Percentiles rank a stretch among this genome's conserved stretches.
phyloP scores from a whole-genome alignment of 2,888 invertebrate genomes.

The Gerris lacustris region DNA sequence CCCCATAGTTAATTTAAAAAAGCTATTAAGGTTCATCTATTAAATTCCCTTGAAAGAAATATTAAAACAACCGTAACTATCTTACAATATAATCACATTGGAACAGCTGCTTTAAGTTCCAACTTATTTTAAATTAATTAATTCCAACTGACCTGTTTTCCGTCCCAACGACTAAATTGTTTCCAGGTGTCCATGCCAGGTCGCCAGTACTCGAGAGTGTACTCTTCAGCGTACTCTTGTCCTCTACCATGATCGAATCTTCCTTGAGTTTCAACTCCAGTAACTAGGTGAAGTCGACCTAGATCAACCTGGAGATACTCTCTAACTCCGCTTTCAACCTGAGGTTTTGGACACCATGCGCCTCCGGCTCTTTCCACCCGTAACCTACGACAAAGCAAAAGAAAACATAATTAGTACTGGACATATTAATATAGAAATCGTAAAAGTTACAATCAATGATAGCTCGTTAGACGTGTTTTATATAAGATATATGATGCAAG shows the following conservation, averaged over 20 bases:
- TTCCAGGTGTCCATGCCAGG: conserved; percentile 49
- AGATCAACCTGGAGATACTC: conserved; percentile 58
- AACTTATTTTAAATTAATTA: conserved; percentile 17
- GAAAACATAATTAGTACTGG: background rate
- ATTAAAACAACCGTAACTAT: too few relatives aligned
- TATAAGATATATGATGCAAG: too few relatives aligned
- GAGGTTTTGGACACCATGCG: conserved; percentile 63
- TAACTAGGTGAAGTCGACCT: conserved; percentile 48
- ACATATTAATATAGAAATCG: background rate
- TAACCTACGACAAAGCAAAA: conserved; percentile 41
- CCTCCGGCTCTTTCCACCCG: conserved; percentile 57
- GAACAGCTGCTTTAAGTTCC: too few relatives aligned
- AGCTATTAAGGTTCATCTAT: too few relatives aligned
- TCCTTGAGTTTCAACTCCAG: conserved; percentile 65
- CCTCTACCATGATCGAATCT: conserved; percentile 60
- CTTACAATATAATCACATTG: too few relatives aligned
- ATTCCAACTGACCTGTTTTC: conserved; percentile 46
- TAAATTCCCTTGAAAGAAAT: too few relatives aligned
- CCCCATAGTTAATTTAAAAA: too few relatives aligned
- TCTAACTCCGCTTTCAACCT: conserved; percentile 49
- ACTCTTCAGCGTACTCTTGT: conserved; percentile 60
- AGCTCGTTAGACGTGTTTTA: too few relatives aligned
- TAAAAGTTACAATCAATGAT: background rate
- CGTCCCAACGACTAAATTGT: conserved; percentile 52
- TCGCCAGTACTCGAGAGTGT: conserved; percentile 55